Percentiles rank a stretch among this genome's conserved stretches.
Conservation (phyloP, 2,888 invertebrate genomes). For the Frankliniella fusca region DNA sequence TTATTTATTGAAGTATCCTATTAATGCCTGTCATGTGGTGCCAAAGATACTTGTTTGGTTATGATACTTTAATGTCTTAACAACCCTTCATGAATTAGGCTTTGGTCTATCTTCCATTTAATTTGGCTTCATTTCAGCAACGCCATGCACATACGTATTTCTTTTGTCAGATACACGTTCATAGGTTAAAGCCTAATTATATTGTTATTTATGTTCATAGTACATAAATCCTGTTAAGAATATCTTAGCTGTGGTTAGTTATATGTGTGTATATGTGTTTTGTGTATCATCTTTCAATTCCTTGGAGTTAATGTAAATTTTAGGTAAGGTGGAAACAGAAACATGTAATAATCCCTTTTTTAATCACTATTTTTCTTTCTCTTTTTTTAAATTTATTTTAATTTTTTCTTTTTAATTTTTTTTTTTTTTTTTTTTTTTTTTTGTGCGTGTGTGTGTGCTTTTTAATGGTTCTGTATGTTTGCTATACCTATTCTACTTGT, state of each 20-base stretch:
- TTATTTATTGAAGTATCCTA: background rate
- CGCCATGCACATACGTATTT: background rate
- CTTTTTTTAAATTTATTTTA: too few species aligned
- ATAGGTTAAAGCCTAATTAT: background rate
- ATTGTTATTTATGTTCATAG: background rate
- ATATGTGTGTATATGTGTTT: background rate
- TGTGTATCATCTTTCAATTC: background rate
- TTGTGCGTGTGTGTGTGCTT: too few species aligned
- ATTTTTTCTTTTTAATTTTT: too few species aligned
- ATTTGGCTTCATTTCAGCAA: background rate
- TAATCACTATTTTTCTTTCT: too few species aligned
- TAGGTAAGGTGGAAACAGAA: too few species aligned
- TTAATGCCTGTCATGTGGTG: background rate
- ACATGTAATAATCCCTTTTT: too few species aligned
- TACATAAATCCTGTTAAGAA: background rate
- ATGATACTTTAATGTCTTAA: background rate
- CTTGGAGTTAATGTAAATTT: too few species aligned
- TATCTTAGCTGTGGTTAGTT: background rate
- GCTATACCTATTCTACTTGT: too few species aligned
- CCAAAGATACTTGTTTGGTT: slow-evolving; percentile 4
- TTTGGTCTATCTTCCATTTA: background rate
- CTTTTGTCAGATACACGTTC: background rate
- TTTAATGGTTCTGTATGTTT: too few species aligned
- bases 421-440: too few species aligned
- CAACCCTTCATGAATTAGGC: background rate